These are phyloP conservation scores for Sinocyclocheilus anophthalmus DNA, from an alignment of 2,113 vertebrate genomes.

Conservation along the genomic window DNA sequence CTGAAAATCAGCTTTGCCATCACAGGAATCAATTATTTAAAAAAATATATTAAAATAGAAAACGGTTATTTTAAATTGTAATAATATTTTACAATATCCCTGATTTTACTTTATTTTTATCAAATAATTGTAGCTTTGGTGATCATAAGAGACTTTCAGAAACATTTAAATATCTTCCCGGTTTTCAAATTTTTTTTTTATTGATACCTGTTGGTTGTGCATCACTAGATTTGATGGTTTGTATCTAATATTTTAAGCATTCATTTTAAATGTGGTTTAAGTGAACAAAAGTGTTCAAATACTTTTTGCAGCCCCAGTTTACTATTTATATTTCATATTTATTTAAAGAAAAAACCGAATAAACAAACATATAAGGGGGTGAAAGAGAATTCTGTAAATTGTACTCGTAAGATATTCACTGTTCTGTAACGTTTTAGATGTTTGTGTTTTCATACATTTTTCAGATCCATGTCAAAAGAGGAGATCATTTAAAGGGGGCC, in stretches of 20 bases:
- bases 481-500: slow-evolving; percentile 92
- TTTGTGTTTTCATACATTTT: slow-evolving; percentile 30
- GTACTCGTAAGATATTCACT: not conserved
- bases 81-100: no score
- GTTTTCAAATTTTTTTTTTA: no score
- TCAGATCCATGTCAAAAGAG: slow-evolving; percentile 89
- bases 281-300: not conserved
- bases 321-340: not conserved
- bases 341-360: not conserved
- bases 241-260: not conserved
- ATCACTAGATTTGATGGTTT: not conserved
- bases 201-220: not conserved
- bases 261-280: not conserved
- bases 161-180: not conserved
- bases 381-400: no score
- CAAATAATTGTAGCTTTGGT: no score
- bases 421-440: not conserved
- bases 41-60: no score
- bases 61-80: no score
- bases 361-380: not conserved
- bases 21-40: no score
- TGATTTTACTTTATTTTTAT: no score
- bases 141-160: not conserved
- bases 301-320: not conserved
- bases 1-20: no score